phyloP scores from a whole-genome alignment of 2,888 invertebrate species.

The Cataglyphis livida region DNA sequence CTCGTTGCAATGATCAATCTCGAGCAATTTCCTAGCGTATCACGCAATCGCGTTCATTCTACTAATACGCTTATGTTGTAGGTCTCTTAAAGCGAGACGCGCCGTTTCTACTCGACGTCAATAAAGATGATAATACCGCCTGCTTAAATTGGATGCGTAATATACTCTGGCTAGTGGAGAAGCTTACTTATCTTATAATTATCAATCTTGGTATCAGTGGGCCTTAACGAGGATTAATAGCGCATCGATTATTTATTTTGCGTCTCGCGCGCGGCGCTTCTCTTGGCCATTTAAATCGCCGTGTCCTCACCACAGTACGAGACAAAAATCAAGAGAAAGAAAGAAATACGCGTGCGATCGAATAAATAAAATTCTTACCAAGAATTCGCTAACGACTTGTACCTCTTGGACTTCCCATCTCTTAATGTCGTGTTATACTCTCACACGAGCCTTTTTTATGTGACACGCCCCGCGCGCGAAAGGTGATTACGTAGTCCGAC shows the following conservation, averaged over 20 bases:
- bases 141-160: conserved; percentile 40
- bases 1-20: conserved; percentile 31
- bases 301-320: conserved; percentile 58
- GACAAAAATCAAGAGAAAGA: background rate
- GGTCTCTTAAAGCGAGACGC: background rate
- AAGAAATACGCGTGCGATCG: conserved; percentile 63
- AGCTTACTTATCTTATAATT: conserved; percentile 58
- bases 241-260: conserved; percentile 68
- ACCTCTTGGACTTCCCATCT: conserved; percentile 69
- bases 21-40: conserved; percentile 34
- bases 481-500: conserved; percentile 35
- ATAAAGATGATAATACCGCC: conserved; percentile 37
- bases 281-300: conserved; percentile 68
- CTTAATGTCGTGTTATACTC: conserved; percentile 69
- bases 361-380: conserved; percentile 83
- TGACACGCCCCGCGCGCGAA: conserved; percentile 35
- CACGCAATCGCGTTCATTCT: conserved; percentile 32
- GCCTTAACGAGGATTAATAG: conserved; percentile 73
- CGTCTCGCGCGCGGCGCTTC: conserved; percentile 45
- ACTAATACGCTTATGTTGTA: conserved; percentile 10
- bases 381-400: conserved; percentile 81
- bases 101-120: conserved; percentile 20
- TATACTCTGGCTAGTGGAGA: conserved; percentile 8
- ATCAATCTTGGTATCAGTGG: conserved; percentile 62
- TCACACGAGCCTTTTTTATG: conserved; percentile 41